Conservation (phyloP, 1,140 invertebrate species). For the Pseudomyrmex sp. region DNA sequence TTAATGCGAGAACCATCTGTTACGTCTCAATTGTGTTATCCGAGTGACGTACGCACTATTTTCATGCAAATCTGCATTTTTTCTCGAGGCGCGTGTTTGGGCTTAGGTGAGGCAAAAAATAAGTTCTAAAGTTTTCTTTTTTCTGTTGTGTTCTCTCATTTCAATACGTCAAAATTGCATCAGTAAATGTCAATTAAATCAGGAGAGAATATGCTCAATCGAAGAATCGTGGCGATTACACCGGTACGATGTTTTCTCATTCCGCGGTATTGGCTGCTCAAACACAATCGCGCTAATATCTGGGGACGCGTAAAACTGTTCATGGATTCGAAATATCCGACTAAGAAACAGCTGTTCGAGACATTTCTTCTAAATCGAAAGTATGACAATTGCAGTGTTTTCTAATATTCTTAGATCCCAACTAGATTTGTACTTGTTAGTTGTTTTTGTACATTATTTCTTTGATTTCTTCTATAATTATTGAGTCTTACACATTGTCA, state of each 20-base stretch:
- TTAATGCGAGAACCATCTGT: conserved; percentile 76
- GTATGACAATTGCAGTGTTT: conserved; percentile 41
- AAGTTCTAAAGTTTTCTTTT: neutral
- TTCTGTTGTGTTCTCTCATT: neutral
- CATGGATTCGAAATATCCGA: conserved; percentile 87
- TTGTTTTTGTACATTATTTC: neutral
- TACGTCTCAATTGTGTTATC: conserved; percentile 70
- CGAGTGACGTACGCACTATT: conserved; percentile 73
- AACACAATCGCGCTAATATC: conserved; percentile 88
- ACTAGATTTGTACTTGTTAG: too few relatives aligned
- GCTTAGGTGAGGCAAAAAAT: conserved; percentile 71
- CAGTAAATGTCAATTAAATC: conserved; percentile 78
- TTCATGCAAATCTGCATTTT: conserved; percentile 82
- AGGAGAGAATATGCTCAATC: conserved; percentile 87
- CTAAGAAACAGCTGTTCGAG: conserved; percentile 85
- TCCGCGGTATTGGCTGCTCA: conserved; percentile 87
- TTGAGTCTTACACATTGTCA: conserved; percentile 63
- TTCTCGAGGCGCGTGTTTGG: conserved; percentile 80
- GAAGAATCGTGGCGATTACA: conserved; percentile 86
- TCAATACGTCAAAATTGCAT: neutral
- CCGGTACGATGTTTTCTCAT: conserved; percentile 87
- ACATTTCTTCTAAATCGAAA: conserved; percentile 85
- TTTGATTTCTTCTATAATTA: neutral
- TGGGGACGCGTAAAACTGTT: conserved; percentile 88
- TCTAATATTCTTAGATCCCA: too few relatives aligned